Conservation (phyloP, 2,797 vertebrate genomes). For the Crenichthys baileyi region DNA sequence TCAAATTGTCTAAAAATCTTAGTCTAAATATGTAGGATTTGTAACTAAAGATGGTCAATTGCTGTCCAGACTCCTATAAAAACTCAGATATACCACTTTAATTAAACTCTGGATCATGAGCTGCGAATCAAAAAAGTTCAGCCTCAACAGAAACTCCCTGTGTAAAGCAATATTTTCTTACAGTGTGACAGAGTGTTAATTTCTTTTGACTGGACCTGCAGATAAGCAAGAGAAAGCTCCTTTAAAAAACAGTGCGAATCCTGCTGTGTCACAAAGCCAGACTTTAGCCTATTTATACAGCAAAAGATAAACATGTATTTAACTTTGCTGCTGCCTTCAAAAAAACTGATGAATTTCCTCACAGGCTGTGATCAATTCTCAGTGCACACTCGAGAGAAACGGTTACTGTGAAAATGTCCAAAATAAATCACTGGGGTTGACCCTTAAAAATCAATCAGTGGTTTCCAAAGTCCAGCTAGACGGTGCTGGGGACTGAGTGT, state of each 20-base stretch:
- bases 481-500: slow-evolving; percentile 2
- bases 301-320: background rate
- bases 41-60: too few relatives aligned
- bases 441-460: background rate
- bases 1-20: too few relatives aligned
- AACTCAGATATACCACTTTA: background rate
- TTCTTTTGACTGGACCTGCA: background rate
- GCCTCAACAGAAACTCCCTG: background rate
- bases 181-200: background rate
- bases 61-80: too few relatives aligned
- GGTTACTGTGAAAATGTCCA: background rate
- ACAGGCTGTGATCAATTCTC: background rate
- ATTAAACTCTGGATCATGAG: background rate
- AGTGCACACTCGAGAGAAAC: background rate
- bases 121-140: background rate
- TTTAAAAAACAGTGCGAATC: background rate
- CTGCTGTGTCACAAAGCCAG: background rate
- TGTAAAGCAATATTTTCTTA: background rate
- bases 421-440: background rate
- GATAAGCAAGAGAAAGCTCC: background rate
- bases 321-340: background rate
- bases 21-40: too few relatives aligned
- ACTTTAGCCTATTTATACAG: background rate
- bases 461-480: slow-evolving; percentile 12
- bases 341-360: background rate